A percentile compares a stretch with the other conserved stretches of the same genome.
phyloP scores from a whole-genome alignment of 2,888 invertebrate genomes.

The Pimpla rufipes region DNA sequence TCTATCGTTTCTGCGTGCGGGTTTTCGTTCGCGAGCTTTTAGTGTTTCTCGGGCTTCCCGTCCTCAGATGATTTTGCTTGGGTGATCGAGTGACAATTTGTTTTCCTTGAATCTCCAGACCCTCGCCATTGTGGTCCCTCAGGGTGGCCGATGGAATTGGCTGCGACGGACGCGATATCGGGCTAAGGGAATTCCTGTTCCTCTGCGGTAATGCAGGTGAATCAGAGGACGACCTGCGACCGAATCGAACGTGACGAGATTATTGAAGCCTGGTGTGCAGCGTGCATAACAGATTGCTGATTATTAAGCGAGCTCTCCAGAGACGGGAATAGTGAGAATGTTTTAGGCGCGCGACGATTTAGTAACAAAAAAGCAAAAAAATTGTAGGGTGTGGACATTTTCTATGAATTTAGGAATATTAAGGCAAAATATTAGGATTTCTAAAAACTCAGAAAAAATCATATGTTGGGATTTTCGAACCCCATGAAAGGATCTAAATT shows the following conservation, averaged over 20 bases:
- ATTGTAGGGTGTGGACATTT: too few relatives aligned
- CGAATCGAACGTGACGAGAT: not conserved
- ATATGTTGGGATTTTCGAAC: too few relatives aligned
- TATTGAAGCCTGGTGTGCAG: not conserved
- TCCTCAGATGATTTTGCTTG: conserved; percentile 69
- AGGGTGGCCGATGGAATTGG: conserved; percentile 71
- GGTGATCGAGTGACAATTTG: conserved; percentile 74
- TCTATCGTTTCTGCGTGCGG: conserved; percentile 61
- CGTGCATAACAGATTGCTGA: not conserved
- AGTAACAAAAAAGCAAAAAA: too few relatives aligned
- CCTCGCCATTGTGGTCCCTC: conserved; percentile 62
- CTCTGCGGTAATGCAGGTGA: conserved; percentile 71
- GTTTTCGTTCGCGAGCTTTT: conserved; percentile 70
- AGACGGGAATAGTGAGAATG: not conserved
- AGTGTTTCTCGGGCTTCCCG: conserved; percentile 69
- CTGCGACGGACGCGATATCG: conserved; percentile 76
- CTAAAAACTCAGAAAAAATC: too few relatives aligned
- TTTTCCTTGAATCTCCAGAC: conserved; percentile 79
- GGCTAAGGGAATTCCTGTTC: conserved; percentile 78
- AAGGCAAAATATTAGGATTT: too few relatives aligned
- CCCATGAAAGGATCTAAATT: too few relatives aligned
- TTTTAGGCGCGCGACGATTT: not conserved
- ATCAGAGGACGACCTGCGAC: conserved; percentile 70
- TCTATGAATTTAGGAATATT: too few relatives aligned
- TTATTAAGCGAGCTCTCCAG: not conserved